Evolutionary conservation across 2,113 vertebrate genomes (phyloP), one percentile per base, ranked within the genome.

Genomic region (Isurus oxyrinchus): DNA sequence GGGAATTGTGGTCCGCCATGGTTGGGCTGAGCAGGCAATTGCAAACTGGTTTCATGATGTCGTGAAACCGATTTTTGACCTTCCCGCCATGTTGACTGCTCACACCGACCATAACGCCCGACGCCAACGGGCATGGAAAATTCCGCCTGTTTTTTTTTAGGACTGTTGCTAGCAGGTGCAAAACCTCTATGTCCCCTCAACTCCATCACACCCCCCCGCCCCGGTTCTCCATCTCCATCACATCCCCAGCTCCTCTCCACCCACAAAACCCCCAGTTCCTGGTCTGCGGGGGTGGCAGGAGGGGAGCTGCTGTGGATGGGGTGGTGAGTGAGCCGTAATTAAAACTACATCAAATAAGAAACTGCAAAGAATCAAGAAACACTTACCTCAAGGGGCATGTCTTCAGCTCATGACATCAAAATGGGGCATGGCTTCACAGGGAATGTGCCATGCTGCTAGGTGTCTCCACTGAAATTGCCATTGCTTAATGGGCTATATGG

Each of bases 231-330:
- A 13, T 90, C 4, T 88, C n/a, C 93, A 5, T 3, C 96, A 96
- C 88, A 49, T 96, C 96, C 96, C 61, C 11, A 97, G 96, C 59
- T 97, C 96, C 31, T 96, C 94, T 16, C 96, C 61, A 49, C 61
- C 14, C 14, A 63, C 61, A 97, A 90, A 96, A 97, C 96, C 91
- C 96, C 67, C 67, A 0, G 23, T 27, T 76, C 69, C 69, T 1
- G 27, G 31, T 0, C 27, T 31, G 10, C 27, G 10, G 69, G 27
- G 5, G 4, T 69, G 67, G 23, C 23, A 76, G 69, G 27, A 31
- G 69, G 2, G 44, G 44, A 49, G 6, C 6, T 31, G 69, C 7
- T 27, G 69, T 7, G 7, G 5, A 27, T 5, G 8, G 6, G 8
- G 8, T 8, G 61, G 61, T 13, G 61, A 14, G 2, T 59, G 57